Conservation (phyloP, 23 tunicate genomes). For the Clavelina lepadiformis region DNA sequence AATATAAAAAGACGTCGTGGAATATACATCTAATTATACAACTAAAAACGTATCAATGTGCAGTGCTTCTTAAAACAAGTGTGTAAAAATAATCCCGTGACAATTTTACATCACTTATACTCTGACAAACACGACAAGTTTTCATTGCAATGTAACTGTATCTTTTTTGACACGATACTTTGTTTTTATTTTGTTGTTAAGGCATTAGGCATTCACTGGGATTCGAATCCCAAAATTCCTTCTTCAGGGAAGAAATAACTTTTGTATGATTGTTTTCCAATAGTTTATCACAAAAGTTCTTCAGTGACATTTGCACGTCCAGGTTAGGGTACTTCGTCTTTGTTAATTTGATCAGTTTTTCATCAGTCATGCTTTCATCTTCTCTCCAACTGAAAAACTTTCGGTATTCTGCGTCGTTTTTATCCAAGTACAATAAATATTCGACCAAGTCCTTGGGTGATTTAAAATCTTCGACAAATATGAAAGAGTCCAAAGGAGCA, state of each 20-base stretch:
- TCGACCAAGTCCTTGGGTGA: background rate
- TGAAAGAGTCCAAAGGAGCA: conserved; percentile 22
- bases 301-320: background rate
- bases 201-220: conserved; percentile 28
- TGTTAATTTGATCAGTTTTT: conserved; percentile 14
- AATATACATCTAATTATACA: too few species aligned
- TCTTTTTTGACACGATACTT: too few species aligned
- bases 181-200: too few species aligned
- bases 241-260: background rate
- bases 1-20: too few species aligned
- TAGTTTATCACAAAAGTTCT: conserved; percentile 1
- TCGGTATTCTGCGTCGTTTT: conserved; percentile 10
- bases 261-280: conserved; percentile 1
- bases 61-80: too few species aligned
- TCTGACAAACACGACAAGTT: too few species aligned
- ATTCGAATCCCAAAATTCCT: background rate
- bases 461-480: conserved; percentile 27
- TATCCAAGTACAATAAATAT: conserved; percentile 5
- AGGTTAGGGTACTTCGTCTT: conserved; percentile 4
- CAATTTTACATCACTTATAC: too few species aligned
- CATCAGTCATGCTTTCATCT: conserved; percentile 15
- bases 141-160: too few species aligned
- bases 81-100: too few species aligned
- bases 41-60: too few species aligned
- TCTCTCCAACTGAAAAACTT: conserved; percentile 29